Percentiles rank a stretch among this genome's conserved stretches.
These are phyloP conservation scores for Drosophila pachea DNA, from an alignment of 1,140 invertebrate genomes.

Conservation along the genomic window DNA sequence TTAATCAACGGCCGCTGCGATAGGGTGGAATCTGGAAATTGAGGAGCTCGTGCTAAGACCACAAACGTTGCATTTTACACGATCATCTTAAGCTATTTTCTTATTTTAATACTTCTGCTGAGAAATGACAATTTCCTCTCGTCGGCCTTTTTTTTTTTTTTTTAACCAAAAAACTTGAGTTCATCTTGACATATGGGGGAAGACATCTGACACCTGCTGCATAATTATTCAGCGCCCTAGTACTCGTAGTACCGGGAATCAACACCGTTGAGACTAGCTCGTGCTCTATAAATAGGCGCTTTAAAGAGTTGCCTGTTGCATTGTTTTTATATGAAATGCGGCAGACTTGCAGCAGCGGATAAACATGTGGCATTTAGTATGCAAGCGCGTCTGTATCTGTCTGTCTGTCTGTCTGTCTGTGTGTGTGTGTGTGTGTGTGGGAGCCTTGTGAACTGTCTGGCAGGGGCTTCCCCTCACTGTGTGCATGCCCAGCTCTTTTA, in stretches of 20 bases:
- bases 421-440: conserved; percentile 34
- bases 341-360: conserved; percentile 9
- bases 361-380: conserved; percentile 49
- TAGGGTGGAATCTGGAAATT: conserved; percentile 4
- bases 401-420: too few species aligned
- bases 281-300: conserved; percentile 54
- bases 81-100: conserved; percentile 39
- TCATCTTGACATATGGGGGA: conserved; percentile 41
- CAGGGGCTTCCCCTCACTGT: conserved; percentile 1
- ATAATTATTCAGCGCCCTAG: conserved; percentile 69
- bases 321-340: conserved; percentile 52
- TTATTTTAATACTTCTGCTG: conserved; percentile 63
- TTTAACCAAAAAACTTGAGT: conserved; percentile 11
- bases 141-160: not conserved
- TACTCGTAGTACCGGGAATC: conserved; percentile 53
- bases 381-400: not conserved
- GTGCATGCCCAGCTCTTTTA: conserved; percentile 49
- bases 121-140: conserved; percentile 63
- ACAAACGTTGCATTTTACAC: conserved; percentile 69
- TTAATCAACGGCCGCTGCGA: conserved; percentile 48
- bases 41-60: conserved; percentile 58
- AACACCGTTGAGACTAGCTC: conserved; percentile 15
- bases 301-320: conserved; percentile 61
- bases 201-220: conserved; percentile 74
- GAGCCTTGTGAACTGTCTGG: conserved; percentile 21